Evolutionary conservation across 1,140 invertebrate species (phyloP).

Genomic region (Nymphalis io): DNA sequence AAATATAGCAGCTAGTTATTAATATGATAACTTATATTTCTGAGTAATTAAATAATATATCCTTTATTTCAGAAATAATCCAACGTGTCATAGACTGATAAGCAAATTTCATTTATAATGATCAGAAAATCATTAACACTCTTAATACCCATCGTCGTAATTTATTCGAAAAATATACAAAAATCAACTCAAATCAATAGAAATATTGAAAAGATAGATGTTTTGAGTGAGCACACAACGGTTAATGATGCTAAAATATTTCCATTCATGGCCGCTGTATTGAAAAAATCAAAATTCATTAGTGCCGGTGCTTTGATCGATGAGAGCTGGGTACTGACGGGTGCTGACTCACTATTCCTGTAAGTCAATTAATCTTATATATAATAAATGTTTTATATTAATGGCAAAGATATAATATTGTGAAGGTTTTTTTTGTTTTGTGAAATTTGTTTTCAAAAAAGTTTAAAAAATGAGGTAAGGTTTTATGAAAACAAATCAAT

Average conservation of each 20-base stretch:
- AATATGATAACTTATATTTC: too few relatives aligned
- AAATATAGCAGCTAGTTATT: too few relatives aligned
- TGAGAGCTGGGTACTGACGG: constrained; percentile 64
- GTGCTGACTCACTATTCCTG: constrained; percentile 57
- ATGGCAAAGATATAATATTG: neutral
- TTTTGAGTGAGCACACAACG: constrained; percentile 8
- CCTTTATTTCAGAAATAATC: too few relatives aligned
- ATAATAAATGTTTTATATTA: neutral
- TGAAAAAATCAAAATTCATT: constrained; percentile 55
- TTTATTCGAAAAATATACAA: neutral
- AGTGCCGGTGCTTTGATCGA: constrained; percentile 64
- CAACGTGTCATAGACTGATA: too few relatives aligned
- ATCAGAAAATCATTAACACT: neutral
- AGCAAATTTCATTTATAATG: too few relatives aligned
- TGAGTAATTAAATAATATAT: too few relatives aligned
- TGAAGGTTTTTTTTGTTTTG: too few relatives aligned
- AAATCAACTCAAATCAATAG: neutral
- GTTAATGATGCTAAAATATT: constrained; percentile 40
- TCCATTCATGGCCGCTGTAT: constrained; percentile 63
- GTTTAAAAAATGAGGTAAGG: too few relatives aligned
- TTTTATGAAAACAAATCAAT: too few relatives aligned
- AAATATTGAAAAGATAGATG: neutral
- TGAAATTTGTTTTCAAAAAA: too few relatives aligned
- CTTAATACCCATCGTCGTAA: neutral
- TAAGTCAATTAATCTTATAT: constrained; percentile 41